Evolutionary conservation across 2,888 invertebrate species (phyloP).

Genomic region (Idaea dimidiata): DNA sequence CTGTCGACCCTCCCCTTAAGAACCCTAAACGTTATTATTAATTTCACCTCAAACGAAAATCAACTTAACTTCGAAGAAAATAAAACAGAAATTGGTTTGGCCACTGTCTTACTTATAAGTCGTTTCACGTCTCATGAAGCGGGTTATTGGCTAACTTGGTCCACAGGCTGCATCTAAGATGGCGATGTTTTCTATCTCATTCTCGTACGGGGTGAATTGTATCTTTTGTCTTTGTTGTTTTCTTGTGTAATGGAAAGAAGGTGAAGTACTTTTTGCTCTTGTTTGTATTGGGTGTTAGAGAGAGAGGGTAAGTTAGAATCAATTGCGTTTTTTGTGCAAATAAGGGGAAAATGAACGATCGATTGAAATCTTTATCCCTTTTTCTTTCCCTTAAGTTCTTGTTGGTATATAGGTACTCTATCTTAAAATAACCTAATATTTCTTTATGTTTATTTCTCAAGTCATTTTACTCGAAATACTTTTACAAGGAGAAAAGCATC

Average conservation of each 20-base stretch:
- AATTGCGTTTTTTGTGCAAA: conserved; percentile 68
- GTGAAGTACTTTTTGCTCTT: conserved; percentile 58
- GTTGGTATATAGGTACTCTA: background rate
- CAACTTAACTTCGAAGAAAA: conserved; percentile 40
- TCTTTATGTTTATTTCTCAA: no score
- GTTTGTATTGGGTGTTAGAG: conserved; percentile 63
- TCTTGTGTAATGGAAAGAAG: conserved; percentile 71
- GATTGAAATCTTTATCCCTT: conserved; percentile 26
- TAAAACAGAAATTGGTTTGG: conserved; percentile 51
- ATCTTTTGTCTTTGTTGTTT: conserved; percentile 53
- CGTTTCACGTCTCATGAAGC: conserved; percentile 45
- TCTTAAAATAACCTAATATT: no score
- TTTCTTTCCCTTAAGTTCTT: conserved; percentile 18
- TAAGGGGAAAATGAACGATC: conserved; percentile 60
- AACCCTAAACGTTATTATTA: conserved; percentile 67
- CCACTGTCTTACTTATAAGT: conserved; percentile 46
- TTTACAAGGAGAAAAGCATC: no score
- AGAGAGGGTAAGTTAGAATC: conserved; percentile 52
- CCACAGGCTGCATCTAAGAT: conserved; percentile 78
- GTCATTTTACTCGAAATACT: no score
- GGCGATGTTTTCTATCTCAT: conserved; percentile 61
- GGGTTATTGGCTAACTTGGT: conserved; percentile 78
- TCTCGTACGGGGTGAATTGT: conserved; percentile 35
- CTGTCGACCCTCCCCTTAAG: conserved; percentile 57
- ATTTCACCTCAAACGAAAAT: conserved; percentile 46